These are phyloP conservation scores for Diploscapter pachys DNA, from an alignment of 1,140 invertebrate species.

Conservation along the genomic window DNA sequence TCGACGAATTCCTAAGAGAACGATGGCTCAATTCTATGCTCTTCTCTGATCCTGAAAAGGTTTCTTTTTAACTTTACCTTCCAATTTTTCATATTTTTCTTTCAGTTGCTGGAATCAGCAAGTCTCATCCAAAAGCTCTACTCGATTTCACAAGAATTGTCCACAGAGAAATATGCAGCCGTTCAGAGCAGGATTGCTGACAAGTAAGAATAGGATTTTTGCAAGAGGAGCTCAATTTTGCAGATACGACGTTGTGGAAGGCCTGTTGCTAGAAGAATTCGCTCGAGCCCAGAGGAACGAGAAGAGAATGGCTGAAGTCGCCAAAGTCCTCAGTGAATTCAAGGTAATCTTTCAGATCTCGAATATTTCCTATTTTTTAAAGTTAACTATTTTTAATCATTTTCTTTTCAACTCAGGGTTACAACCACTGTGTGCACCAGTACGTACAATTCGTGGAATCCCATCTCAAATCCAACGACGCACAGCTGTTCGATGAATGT, in stretches of 20 bases:
- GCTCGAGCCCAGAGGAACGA: slow-evolving; percentile 80
- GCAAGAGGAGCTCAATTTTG: background rate
- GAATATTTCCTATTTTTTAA: too few relatives aligned
- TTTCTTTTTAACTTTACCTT: slow-evolving; percentile 54
- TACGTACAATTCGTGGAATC: slow-evolving; percentile 23
- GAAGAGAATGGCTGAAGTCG: slow-evolving; percentile 85
- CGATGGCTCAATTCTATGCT: slow-evolving; percentile 79
- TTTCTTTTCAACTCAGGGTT: background rate
- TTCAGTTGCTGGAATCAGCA: slow-evolving; percentile 85
- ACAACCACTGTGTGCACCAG: slow-evolving; percentile 27
- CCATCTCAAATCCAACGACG: slow-evolving; percentile 61
- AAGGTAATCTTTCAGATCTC: slow-evolving; percentile 63
- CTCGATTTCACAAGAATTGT: slow-evolving; percentile 87
- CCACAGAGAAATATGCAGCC: slow-evolving; percentile 59
- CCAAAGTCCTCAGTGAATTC: slow-evolving; percentile 84
- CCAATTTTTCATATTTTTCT: slow-evolving; percentile 9
- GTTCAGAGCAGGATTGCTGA: slow-evolving; percentile 53
- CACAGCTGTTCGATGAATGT: slow-evolving; percentile 85
- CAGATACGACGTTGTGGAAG: slow-evolving; percentile 91
- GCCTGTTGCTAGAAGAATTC: slow-evolving; percentile 89
- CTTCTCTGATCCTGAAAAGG: slow-evolving; percentile 79
- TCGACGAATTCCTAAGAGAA: slow-evolving; percentile 83
- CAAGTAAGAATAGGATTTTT: slow-evolving; percentile 28
- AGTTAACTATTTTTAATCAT: too few relatives aligned
- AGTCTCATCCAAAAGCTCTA: slow-evolving; percentile 96